Evolutionary conservation across 2,797 vertebrate genomes (phyloP).

Genomic region (Muraenolepis orangiensis): DNA sequence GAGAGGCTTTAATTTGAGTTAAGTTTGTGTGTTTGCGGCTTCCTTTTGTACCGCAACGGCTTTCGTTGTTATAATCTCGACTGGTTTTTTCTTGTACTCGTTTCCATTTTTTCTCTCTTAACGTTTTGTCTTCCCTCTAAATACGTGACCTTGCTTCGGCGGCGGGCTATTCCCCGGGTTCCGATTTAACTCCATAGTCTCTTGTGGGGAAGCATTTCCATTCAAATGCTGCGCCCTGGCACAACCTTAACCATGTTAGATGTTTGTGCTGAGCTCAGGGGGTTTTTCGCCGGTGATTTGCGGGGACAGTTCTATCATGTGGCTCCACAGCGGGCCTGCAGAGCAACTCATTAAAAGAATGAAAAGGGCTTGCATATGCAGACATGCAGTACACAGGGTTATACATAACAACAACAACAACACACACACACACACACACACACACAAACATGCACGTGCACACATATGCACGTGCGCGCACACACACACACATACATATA

Average conservation of each 20-base stretch:
- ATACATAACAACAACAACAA: neutral
- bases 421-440: conserved; percentile 8
- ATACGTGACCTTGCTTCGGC: neutral
- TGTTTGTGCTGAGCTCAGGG: conserved; percentile 2
- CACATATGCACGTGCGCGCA: neutral
- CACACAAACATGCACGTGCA: neutral
- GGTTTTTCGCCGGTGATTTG: neutral
- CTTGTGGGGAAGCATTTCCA: neutral
- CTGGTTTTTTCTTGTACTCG: neutral
- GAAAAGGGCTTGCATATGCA: conserved; percentile 13
- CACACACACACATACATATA: neutral
- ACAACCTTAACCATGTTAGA: neutral
- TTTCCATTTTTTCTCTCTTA: neutral
- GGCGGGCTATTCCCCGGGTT: neutral
- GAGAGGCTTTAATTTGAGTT: neutral
- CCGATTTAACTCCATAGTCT: neutral
- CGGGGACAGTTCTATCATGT: conserved; percentile 1
- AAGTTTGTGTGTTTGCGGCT: neutral
- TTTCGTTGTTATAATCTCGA: neutral
- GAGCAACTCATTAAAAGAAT: conserved; percentile 14
- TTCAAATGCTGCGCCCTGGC: neutral
- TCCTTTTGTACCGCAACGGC: neutral
- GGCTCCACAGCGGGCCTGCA: conserved; percentile 1
- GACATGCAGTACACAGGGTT: conserved; percentile 1
- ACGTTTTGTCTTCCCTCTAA: neutral